Evolutionary conservation across 2,113 vertebrate genomes (phyloP).

Genomic region (Phrynosoma platyrhinos): DNA sequence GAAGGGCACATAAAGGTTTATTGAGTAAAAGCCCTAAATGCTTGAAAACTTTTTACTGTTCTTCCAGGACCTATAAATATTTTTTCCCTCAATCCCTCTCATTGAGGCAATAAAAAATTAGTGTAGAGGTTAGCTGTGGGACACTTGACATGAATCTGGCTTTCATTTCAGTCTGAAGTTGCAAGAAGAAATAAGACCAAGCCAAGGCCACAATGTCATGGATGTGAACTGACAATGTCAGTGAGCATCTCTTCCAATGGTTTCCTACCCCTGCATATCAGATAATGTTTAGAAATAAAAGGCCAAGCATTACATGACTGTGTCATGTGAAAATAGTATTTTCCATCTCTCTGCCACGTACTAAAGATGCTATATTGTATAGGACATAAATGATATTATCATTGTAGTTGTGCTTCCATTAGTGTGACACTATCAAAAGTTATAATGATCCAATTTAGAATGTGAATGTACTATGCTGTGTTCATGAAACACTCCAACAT

Average conservation of each 20-base stretch:
- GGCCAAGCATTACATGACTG: accelerated
- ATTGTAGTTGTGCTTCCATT: not conserved
- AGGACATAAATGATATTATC: not conserved
- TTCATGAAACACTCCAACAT: not conserved
- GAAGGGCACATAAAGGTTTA: slow-evolving; percentile 75
- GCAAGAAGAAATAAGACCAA: slow-evolving; percentile 53
- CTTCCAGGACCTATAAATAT: slow-evolving; percentile 76
- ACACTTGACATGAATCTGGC: slow-evolving; percentile 52
- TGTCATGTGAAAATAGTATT: not conserved
- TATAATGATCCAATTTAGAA: not conserved
- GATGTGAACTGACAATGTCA: slow-evolving; percentile 27
- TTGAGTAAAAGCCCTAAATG: slow-evolving; percentile 76
- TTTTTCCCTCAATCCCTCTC: slow-evolving; percentile 66
- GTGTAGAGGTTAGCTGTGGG: slow-evolving; percentile 68
- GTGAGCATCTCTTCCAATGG: not conserved
- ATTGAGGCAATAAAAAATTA: slow-evolving; percentile 76
- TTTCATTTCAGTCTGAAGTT: slow-evolving; percentile 54
- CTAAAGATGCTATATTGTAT: not conserved
- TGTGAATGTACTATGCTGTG: not conserved
- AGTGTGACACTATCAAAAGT: not conserved
- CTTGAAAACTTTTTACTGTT: slow-evolving; percentile 76
- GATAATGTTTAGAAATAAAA: not conserved
- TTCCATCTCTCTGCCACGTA: not conserved
- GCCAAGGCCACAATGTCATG: not conserved
- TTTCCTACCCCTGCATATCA: not conserved